Percentiles rank a stretch among this genome's conserved stretches.
Evolutionary conservation across 2,888 invertebrate species (phyloP).

Genomic region (Leptopterna dolabrata): DNA sequence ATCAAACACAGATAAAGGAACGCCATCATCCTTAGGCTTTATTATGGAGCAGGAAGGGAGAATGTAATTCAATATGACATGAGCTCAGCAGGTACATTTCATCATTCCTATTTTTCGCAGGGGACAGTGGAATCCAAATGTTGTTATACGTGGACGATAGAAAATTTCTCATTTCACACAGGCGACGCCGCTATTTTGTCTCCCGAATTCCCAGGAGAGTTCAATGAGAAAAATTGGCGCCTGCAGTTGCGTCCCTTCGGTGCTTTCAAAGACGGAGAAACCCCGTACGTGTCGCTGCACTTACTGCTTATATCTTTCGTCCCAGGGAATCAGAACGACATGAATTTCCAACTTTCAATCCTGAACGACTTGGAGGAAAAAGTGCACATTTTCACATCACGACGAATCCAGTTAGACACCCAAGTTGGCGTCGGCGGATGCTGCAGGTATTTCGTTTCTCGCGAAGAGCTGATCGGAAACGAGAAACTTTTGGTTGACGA

Average conservation of each 20-base stretch:
- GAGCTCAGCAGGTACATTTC: too few species aligned
- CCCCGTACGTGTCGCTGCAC: background rate
- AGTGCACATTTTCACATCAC: background rate
- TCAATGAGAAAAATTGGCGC: background rate
- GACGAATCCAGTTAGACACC: background rate
- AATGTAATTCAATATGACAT: too few species aligned
- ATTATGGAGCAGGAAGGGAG: too few species aligned
- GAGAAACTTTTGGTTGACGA: background rate
- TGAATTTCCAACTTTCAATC: background rate
- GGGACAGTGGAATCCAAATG: background rate
- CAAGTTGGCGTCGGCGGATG: background rate
- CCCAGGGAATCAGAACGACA: background rate
- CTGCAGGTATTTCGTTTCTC: background rate
- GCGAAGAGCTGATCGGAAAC: background rate
- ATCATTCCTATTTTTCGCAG: background rate
- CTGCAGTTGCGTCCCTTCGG: background rate
- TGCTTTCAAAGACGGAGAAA: background rate
- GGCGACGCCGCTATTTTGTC: background rate
- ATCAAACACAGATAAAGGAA: too few species aligned
- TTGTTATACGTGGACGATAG: background rate
- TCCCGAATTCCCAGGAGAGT: background rate
- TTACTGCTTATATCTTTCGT: background rate
- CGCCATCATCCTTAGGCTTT: too few species aligned
- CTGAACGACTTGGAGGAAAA: background rate
- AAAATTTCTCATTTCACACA: background rate